These are phyloP conservation scores for Dreissena rostriformis DNA, from an alignment of 1,140 invertebrate genomes.

Conservation along the genomic window DNA sequence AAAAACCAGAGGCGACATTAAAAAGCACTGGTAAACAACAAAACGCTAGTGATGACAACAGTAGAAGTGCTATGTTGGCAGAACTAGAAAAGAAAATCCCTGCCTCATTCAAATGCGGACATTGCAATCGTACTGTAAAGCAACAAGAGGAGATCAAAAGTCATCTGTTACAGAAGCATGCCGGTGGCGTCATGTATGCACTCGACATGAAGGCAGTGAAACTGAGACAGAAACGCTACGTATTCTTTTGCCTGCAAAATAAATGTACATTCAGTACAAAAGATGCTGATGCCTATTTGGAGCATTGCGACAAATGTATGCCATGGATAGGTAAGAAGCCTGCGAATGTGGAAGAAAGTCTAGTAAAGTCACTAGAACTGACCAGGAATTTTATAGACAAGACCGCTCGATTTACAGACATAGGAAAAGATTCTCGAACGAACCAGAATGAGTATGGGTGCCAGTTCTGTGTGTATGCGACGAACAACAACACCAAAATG, in stretches of 20 bases:
- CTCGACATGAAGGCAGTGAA: slow-evolving; percentile 69
- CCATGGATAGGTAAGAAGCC: slow-evolving; percentile 65
- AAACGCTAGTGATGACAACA: slow-evolving; percentile 48
- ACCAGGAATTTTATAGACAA: slow-evolving; percentile 67
- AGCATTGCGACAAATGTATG: slow-evolving; percentile 71
- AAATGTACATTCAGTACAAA: slow-evolving; percentile 73
- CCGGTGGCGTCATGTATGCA: slow-evolving; percentile 68
- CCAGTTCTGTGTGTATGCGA: slow-evolving; percentile 59
- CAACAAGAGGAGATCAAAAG: slow-evolving; percentile 44
- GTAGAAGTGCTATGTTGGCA: slow-evolving; percentile 52
- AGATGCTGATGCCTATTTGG: slow-evolving; percentile 63
- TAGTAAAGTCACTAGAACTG: slow-evolving; percentile 69
- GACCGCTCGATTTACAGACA: slow-evolving; percentile 38
- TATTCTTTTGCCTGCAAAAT: slow-evolving; percentile 72
- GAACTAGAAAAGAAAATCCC: slow-evolving; percentile 63
- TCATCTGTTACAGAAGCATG: slow-evolving; percentile 66
- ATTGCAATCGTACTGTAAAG: slow-evolving; percentile 70
- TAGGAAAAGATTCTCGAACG: slow-evolving; percentile 47
- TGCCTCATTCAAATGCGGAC: slow-evolving; percentile 70
- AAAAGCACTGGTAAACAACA: slow-evolving; percentile 3
- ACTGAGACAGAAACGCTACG: slow-evolving; percentile 64
- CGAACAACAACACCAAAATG: slow-evolving; percentile 65
- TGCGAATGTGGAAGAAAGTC: slow-evolving; percentile 56
- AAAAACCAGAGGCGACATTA: background rate
- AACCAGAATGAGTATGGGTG: slow-evolving; percentile 64